Conservation (phyloP, 2,888 invertebrate genomes). For the Zaprionus lineosus region DNA sequence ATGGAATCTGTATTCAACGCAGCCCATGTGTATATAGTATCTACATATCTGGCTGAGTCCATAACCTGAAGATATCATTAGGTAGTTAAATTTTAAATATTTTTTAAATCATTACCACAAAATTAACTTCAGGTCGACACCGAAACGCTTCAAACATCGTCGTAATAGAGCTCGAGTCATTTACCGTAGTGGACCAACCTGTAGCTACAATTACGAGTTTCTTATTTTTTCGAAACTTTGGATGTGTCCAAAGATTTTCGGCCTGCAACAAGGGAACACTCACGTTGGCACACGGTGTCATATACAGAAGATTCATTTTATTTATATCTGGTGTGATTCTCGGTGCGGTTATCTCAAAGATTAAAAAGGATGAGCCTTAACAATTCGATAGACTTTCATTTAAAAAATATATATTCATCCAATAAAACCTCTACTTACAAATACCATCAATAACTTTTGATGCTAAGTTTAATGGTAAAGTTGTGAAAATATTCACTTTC, state of each 20-base stretch:
- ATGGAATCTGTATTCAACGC: conserved; percentile 81
- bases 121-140: conserved; percentile 79
- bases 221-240: conserved; percentile 66
- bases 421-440: conserved; percentile 52
- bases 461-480: conserved; percentile 69
- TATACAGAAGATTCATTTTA: conserved; percentile 76
- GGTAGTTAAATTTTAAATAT: too few species aligned
- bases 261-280: conserved; percentile 74
- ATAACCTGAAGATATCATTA: conserved; percentile 61
- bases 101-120: conserved; percentile 65
- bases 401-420: too few species aligned
- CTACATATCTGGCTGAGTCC: conserved; percentile 75
- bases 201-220: conserved; percentile 80
- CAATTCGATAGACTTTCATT: too few species aligned
- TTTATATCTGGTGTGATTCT: conserved; percentile 74
- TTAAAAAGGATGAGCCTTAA: conserved; percentile 74
- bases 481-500: conserved; percentile 71
- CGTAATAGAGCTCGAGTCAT: conserved; percentile 62
- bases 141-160: conserved; percentile 75
- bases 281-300: conserved; percentile 73
- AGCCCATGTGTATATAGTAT: conserved; percentile 81
- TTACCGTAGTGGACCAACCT: conserved; percentile 80
- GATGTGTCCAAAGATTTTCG: conserved; percentile 71
- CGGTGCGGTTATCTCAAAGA: conserved; percentile 53
- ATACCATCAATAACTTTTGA: conserved; percentile 66